Percentiles rank a stretch among this genome's conserved stretches.
These are phyloP conservation scores for Pagrus major DNA, from an alignment of 2,113 vertebrate genomes.

Conservation along the genomic window DNA sequence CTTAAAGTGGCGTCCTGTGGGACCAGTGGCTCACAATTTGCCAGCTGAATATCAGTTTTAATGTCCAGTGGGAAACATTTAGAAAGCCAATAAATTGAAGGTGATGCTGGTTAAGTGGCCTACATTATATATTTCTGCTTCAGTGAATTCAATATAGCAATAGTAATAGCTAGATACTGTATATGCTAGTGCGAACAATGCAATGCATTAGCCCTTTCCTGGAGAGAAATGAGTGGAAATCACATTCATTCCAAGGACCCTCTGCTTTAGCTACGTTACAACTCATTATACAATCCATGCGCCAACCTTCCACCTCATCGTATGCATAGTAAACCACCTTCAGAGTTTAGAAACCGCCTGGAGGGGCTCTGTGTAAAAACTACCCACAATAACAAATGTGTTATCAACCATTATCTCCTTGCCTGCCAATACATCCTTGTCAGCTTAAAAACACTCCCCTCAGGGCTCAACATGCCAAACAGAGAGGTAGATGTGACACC, in stretches of 20 bases:
- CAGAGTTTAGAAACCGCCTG: constrained; percentile 39
- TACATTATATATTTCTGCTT: constrained; percentile 20
- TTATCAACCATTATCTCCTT: constrained; percentile 53
- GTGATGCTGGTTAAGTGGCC: constrained; percentile 29
- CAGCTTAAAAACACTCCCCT: constrained; percentile 48
- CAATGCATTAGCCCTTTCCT: not conserved
- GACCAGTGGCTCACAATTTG: constrained; percentile 13
- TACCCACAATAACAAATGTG: constrained; percentile 50
- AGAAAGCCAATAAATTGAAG: constrained; percentile 34
- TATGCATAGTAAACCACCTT: constrained; percentile 49
- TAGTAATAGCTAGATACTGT: constrained; percentile 17
- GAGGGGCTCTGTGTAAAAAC: constrained; percentile 35
- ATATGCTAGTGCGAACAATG: constrained; percentile 8
- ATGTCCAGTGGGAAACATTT: constrained; percentile 25
- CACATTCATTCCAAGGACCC: constrained; percentile 26
- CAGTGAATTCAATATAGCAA: constrained; percentile 15
- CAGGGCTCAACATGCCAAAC: constrained; percentile 49
- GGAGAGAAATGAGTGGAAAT: constrained; percentile 38
- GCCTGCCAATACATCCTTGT: constrained; percentile 46
- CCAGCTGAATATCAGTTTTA: constrained; percentile 23
- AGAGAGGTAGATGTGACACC: constrained; percentile 47
- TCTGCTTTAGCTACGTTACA: constrained; percentile 14
- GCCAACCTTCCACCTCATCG: constrained; percentile 18
- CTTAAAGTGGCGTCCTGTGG: not conserved
- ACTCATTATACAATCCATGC: constrained; percentile 43